Percentiles rank a stretch among this genome's conserved stretches.
phyloP scores from a whole-genome alignment of 2,113 vertebrate genomes.

The Eretmochelys imbricata region DNA sequence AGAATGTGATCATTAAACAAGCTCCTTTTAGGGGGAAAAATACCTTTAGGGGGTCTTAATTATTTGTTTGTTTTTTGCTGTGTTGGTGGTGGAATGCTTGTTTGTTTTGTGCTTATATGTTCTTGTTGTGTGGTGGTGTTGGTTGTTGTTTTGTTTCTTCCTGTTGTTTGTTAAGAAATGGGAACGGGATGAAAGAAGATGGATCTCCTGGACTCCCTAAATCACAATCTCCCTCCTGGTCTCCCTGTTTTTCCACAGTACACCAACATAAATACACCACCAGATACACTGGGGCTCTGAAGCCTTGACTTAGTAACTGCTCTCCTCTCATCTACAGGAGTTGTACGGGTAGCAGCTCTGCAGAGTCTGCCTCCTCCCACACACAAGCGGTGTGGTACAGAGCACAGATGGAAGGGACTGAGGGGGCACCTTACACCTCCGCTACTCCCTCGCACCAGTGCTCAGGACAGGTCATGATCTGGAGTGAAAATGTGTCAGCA shows the following conservation, averaged over 20 bases:
- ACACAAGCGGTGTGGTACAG: neutral
- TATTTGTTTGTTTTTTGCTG: neutral
- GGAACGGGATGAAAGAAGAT: neutral
- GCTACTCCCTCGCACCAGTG: neutral
- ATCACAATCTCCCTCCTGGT: neutral
- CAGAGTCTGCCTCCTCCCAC: neutral
- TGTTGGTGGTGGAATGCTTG: neutral
- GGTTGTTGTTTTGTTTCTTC: neutral
- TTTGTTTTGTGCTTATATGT: neutral
- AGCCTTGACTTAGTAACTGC: neutral
- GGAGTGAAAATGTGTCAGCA: neutral
- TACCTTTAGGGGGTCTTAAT: neutral
- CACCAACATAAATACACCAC: neutral
- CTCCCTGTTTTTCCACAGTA: neutral
- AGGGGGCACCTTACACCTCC: neutral
- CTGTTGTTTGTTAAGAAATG: neutral
- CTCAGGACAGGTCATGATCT: neutral
- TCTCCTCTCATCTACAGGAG: neutral
- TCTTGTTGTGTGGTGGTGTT: neutral
- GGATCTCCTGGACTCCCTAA: neutral
- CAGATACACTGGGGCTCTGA: accelerated
- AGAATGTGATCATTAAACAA: neutral
- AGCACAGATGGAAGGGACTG: neutral
- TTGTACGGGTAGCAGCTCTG: neutral
- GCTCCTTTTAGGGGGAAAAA: neutral